Percentiles rank a stretch among this genome's conserved stretches.
These are phyloP conservation scores for Drosophila hamatofila DNA, from an alignment of 2,888 invertebrate genomes.

Conservation along the genomic window DNA sequence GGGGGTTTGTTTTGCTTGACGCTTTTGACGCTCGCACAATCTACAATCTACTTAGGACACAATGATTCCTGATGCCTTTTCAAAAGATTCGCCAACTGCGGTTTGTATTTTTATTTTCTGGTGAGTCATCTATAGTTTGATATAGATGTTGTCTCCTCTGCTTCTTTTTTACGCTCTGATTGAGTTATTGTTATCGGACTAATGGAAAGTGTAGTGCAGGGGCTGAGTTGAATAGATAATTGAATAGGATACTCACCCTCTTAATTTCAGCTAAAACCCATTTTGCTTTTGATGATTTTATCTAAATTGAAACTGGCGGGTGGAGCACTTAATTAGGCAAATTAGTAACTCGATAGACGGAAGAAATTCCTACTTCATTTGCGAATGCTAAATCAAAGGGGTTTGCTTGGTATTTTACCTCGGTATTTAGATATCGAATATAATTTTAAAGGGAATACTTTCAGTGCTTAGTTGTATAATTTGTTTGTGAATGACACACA, in stretches of 20 bases:
- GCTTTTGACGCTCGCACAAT: conserved; percentile 42
- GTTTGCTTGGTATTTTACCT: too few relatives aligned
- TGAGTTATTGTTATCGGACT: conserved; percentile 64
- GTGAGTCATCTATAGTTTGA: conserved; percentile 37
- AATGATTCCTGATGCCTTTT: conserved; percentile 37
- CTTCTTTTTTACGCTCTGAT: conserved; percentile 36
- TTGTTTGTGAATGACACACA: not conserved
- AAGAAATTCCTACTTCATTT: not conserved
- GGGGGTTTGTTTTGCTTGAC: conserved; percentile 51
- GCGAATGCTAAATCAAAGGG: not conserved
- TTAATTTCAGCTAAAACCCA: not conserved
- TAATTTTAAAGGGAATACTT: too few relatives aligned
- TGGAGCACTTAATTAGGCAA: not conserved
- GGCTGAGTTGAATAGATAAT: conserved; percentile 11
- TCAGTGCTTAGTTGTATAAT: conserved; percentile 1
- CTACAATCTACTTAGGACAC: conserved; percentile 46
- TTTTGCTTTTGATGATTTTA: conserved; percentile 3
- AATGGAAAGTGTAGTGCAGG: conserved; percentile 44
- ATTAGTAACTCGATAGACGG: not conserved
- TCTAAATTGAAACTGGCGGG: not conserved
- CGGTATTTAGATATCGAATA: too few relatives aligned
- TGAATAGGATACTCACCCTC: conserved; percentile 3
- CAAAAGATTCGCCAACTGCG: conserved; percentile 16
- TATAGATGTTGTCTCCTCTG: not conserved
- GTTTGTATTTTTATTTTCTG: conserved; percentile 21